A percentile compares a stretch with the other conserved stretches of the same genome.
These are phyloP conservation scores for Agrochola macilenta DNA, from an alignment of 2,888 invertebrate genomes.

Conservation along the genomic window DNA sequence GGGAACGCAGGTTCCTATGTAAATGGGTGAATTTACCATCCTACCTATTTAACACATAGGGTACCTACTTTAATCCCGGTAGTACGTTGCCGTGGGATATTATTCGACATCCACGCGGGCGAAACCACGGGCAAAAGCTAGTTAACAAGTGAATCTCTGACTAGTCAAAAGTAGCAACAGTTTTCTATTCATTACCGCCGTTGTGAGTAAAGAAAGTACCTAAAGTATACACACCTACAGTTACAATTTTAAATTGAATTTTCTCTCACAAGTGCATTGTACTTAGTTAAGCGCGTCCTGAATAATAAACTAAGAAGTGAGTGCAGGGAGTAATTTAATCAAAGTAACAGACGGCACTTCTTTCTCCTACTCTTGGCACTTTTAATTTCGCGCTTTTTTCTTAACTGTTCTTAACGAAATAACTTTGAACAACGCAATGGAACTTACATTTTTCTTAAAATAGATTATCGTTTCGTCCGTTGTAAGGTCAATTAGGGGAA, in stretches of 20 bases:
- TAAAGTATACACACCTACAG: neutral
- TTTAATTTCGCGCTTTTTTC: conserved; percentile 34
- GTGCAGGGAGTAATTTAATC: conserved; percentile 46
- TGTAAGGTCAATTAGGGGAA: neutral
- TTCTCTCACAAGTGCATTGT: conserved; percentile 1
- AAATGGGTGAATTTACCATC: too few species aligned
- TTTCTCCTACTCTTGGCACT: conserved; percentile 18
- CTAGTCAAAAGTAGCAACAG: neutral
- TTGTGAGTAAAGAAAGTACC: neutral
- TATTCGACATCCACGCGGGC: too few species aligned
- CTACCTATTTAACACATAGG: too few species aligned
- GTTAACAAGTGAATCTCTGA: neutral
- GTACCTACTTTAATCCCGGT: too few species aligned
- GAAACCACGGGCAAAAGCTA: too few species aligned
- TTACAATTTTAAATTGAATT: conserved; percentile 9
- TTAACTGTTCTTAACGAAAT: conserved; percentile 27
- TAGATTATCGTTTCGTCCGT: neutral
- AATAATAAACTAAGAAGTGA: conserved; percentile 37
- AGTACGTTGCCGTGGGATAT: too few species aligned
- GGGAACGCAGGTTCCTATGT: too few species aligned
- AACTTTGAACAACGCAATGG: conserved; percentile 32
- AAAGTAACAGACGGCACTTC: conserved; percentile 39
- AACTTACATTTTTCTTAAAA: neutral
- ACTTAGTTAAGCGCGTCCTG: conserved; percentile 18
- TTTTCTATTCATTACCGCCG: neutral